A percentile compares a stretch with the other conserved stretches of the same genome.
phyloP scores from a whole-genome alignment of 2,797 vertebrate species.

The Pseudomugil gertrudae region DNA sequence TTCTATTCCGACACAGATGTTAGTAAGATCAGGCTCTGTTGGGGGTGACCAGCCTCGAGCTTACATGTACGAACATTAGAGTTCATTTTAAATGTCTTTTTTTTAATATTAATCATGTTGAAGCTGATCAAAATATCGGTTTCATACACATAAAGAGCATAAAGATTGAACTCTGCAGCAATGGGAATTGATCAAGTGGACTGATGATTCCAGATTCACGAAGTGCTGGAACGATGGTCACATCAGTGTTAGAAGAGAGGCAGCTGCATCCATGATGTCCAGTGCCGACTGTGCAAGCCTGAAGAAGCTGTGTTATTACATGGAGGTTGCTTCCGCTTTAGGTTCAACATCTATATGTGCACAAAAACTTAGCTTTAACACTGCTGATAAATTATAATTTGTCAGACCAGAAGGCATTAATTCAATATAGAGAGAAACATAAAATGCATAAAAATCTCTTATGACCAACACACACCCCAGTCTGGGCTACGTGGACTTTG shows the following conservation, averaged over 20 bases:
- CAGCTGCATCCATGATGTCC: background rate
- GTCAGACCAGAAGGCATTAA: too few relatives aligned
- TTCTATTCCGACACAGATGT: background rate
- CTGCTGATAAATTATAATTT: too few relatives aligned
- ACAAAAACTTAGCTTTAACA: background rate
- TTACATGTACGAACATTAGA: background rate
- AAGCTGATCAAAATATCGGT: background rate
- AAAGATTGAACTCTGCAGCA: background rate
- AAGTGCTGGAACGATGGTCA: background rate
- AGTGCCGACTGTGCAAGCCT: background rate
- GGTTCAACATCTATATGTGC: background rate
- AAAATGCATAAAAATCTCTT: too few relatives aligned
- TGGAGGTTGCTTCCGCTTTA: background rate
- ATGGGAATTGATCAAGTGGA: background rate
- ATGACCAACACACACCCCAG: too few relatives aligned
- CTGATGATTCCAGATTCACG: background rate
- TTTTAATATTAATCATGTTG: background rate
- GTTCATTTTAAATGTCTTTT: background rate
- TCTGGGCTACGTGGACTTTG: too few relatives aligned
- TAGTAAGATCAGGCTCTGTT: background rate
- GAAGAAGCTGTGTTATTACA: background rate
- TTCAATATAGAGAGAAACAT: too few relatives aligned
- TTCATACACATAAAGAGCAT: background rate
- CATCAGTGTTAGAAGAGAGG: background rate
- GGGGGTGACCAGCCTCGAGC: background rate